Percentiles rank a stretch among this genome's conserved stretches.
Conservation (phyloP, 2,888 invertebrate genomes). For the Rhagonycha lutea region DNA sequence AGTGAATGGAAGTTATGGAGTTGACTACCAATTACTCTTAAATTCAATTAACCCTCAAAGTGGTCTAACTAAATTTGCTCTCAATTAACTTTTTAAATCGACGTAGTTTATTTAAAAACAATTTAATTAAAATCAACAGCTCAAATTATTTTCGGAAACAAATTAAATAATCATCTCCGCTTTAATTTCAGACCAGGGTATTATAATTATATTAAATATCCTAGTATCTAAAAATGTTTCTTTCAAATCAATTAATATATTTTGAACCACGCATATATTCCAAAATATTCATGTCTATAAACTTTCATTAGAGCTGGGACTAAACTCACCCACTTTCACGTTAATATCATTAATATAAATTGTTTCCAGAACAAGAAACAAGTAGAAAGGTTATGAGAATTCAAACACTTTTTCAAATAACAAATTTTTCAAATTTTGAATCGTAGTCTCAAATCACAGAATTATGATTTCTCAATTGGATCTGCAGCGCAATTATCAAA, state of each 20-base stretch:
- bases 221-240: neutral
- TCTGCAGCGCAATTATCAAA: too few species aligned
- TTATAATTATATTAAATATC: neutral
- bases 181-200: neutral
- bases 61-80: neutral
- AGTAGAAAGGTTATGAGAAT: too few species aligned
- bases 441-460: too few species aligned
- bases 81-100: neutral
- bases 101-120: neutral
- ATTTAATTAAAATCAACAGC: neutral
- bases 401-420: too few species aligned
- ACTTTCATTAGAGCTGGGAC: too few species aligned
- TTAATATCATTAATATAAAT: too few species aligned
- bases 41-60: neutral
- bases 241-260: neutral
- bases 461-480: too few species aligned
- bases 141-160: neutral
- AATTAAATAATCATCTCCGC: neutral
- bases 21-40: neutral
- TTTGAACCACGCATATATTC: too few species aligned
- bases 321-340: too few species aligned
- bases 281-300: too few species aligned
- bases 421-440: too few species aligned
- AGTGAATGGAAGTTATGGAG: neutral
- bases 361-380: too few species aligned